phyloP scores from a whole-genome alignment of 2,113 vertebrate genomes.

The Rhagologus leucostigma region DNA sequence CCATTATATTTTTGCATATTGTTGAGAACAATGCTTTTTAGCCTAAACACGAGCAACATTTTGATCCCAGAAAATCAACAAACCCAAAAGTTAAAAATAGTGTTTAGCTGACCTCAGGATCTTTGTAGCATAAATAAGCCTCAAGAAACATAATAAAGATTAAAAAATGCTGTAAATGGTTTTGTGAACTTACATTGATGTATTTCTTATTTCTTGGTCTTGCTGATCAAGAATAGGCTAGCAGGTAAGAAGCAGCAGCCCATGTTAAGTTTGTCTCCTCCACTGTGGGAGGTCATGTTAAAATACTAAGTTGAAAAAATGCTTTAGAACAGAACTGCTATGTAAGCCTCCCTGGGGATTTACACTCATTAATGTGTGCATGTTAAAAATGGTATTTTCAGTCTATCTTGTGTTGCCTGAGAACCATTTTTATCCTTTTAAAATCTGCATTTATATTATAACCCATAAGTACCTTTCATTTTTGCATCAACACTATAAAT shows the following conservation, averaged over 20 bases:
- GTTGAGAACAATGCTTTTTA: constrained; percentile 33
- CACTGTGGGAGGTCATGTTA: constrained; percentile 11
- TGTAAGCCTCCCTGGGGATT: not conserved
- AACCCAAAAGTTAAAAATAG: not conserved
- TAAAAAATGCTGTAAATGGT: constrained; percentile 4
- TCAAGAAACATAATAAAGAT: constrained; percentile 2
- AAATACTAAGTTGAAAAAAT: constrained; percentile 50
- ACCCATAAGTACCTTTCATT: constrained; percentile 57
- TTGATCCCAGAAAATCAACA: not conserved
- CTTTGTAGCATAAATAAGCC: not conserved
- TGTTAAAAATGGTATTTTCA: constrained; percentile 39
- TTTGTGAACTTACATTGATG: not conserved
- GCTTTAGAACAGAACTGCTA: constrained; percentile 46
- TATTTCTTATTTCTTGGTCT: constrained; percentile 36
- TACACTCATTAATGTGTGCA: constrained; percentile 21
- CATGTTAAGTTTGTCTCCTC: not conserved
- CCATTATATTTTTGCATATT: constrained; percentile 51
- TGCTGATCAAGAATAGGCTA: constrained; percentile 31
- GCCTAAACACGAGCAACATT: constrained; percentile 1
- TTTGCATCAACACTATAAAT: constrained; percentile 74
- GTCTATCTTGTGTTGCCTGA: constrained; percentile 66
- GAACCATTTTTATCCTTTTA: constrained; percentile 64
- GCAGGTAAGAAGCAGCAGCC: constrained; percentile 1
- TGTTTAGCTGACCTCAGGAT: not conserved
- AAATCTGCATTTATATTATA: constrained; percentile 68